Evolutionary conservation across 2,888 invertebrate genomes (phyloP), one percentile per base, ranked within the genome.

Genomic region (Scotopteryx bipunctaria): DNA sequence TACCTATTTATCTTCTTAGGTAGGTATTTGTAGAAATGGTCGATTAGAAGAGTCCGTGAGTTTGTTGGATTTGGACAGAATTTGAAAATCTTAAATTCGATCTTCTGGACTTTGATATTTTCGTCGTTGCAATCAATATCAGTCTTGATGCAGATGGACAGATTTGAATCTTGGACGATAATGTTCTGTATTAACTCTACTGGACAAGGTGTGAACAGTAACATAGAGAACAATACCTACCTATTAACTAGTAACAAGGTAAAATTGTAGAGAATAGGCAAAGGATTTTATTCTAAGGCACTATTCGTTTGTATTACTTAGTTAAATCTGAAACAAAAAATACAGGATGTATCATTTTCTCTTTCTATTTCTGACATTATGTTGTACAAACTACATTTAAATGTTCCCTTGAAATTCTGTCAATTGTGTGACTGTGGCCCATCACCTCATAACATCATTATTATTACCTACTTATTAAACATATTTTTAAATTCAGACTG

Each of bases 251-350:
- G 9, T 40, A 46, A 43, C 37, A 9, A 45, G 35, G 43, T 49
- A 55, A 40, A 46, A 62, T 55, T 63, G 46, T 66, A 64, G 46
- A 55, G 44, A 46, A 57, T 52, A 50, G 60, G 69, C 75, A 65
- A 73, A 73, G 73, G n/a, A n/a, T n/a, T n/a, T n/a, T 70, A 73
- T 67, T 45, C 50, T 85, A 87, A 86, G 86, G 87, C 87, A 86
- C 86, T 69, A 9, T 27, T 69, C 57, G 69, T 57, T 66, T 61
- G 56, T 64, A 69, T 67, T 71, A 71, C 64, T 73, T 67, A 56
- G 61, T 59, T 56, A 59, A 51, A 76, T 72, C 87, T 86, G 83
- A 67, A 86, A 86, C 71, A 72, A 81, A 63, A 44, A 13, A 36
- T 40, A 11, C 0, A 11, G 9, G 11, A 27, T 11, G 2, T 25